phyloP scores from a whole-genome alignment of 2,888 invertebrate species.

The Agrotis ipsilon region DNA sequence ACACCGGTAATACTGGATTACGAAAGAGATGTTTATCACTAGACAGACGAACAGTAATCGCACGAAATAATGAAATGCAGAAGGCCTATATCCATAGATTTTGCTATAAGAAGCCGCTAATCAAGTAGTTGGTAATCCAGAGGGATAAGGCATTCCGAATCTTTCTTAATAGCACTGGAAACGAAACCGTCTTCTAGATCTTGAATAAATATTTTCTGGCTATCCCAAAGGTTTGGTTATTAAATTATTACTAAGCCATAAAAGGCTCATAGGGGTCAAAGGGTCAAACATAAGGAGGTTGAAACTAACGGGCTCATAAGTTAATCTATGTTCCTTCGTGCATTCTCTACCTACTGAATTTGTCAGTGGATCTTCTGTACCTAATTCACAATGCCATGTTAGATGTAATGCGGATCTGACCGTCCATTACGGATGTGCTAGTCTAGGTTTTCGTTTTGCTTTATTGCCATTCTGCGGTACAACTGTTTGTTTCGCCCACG shows the following conservation, averaged over 20 bases:
- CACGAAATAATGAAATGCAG: constrained; percentile 18
- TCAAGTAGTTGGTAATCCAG: background rate
- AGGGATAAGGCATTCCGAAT: background rate
- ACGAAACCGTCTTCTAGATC: background rate
- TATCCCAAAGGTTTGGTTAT: background rate
- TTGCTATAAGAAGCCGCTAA: background rate
- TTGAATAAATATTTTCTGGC: background rate
- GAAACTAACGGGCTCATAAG: background rate
- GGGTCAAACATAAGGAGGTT: background rate
- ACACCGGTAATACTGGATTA: constrained; percentile 55
- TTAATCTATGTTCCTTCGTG: background rate
- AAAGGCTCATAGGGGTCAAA: background rate
- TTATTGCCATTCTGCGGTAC: constrained; percentile 53
- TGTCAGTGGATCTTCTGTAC: constrained; percentile 20
- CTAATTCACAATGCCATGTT: constrained; percentile 29
- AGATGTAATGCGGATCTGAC: constrained; percentile 51
- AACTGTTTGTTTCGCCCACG: constrained; percentile 50
- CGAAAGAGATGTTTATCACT: constrained; percentile 60
- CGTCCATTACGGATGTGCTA: constrained; percentile 46
- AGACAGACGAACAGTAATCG: constrained; percentile 27
- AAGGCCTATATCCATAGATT: constrained; percentile 2
- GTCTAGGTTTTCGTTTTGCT: constrained; percentile 53
- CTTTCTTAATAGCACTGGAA: background rate
- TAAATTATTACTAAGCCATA: background rate
- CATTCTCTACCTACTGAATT: background rate